These are phyloP conservation scores for Sesamia inferens DNA, from an alignment of 2,888 invertebrate genomes.

Conservation along the genomic window DNA sequence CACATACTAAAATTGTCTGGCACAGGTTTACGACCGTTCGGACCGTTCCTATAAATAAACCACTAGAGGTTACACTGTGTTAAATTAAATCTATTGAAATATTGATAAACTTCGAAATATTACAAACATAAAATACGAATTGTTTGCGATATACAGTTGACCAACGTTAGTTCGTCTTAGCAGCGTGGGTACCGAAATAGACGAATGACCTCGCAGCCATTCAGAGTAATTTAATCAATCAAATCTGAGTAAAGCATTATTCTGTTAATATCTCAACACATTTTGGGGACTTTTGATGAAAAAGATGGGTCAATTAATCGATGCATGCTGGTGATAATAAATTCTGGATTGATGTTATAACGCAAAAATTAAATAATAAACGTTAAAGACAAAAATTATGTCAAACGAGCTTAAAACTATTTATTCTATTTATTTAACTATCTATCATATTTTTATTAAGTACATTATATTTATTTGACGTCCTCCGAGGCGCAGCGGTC, in stretches of 20 bases:
- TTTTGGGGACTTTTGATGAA: neutral
- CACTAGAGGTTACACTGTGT: conserved; percentile 2
- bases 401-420: neutral
- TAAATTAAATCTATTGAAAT: neutral
- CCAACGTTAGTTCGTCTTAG: conserved; percentile 18
- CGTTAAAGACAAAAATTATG: neutral
- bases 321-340: neutral
- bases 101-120: conserved; percentile 8
- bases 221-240: conserved; percentile 41
- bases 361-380: neutral
- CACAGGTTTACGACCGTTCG: conserved; percentile 8
- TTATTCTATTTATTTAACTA: too few species aligned
- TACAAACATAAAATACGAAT: conserved; percentile 18
- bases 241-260: neutral
- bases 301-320: neutral
- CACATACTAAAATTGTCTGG: conserved; percentile 19
- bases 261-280: neutral
- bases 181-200: conserved; percentile 53
- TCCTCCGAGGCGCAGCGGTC: too few species aligned
- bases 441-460: too few species aligned
- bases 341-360: neutral
- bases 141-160: conserved; percentile 29
- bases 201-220: conserved; percentile 55
- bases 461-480: too few species aligned
- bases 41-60: conserved; percentile 25